Percentiles rank a stretch among this genome's conserved stretches.
Evolutionary conservation across 2,888 invertebrate genomes (phyloP).

Genomic region (Acanthosoma haemorrhoidale): DNA sequence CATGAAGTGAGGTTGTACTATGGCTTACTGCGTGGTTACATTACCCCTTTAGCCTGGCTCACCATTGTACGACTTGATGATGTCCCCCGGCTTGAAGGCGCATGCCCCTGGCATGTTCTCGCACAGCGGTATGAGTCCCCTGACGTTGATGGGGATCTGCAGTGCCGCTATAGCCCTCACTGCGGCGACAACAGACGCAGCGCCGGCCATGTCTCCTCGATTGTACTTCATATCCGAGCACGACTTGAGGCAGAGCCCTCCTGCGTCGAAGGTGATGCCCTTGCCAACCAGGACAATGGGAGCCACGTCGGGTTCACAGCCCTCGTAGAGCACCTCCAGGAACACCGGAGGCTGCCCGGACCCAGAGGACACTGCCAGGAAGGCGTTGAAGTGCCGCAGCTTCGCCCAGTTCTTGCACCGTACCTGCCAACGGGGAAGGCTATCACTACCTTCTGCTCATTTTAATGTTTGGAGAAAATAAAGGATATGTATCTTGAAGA

Average conservation of each 20-base stretch:
- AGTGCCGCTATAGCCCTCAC: constrained; percentile 37
- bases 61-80: constrained; percentile 67
- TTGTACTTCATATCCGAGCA: constrained; percentile 59
- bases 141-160: constrained; percentile 41
- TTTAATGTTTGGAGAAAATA: background rate
- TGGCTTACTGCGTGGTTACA: no score
- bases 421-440: no score
- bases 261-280: constrained; percentile 49
- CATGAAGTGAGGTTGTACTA: no score
- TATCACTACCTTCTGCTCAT: no score
- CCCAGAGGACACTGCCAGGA: constrained; percentile 68
- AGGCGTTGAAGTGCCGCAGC: constrained; percentile 71
- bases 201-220: constrained; percentile 82
- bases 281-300: constrained; percentile 70
- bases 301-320: constrained; percentile 52
- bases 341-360: constrained; percentile 74
- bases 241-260: constrained; percentile 67
- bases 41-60: constrained; percentile 48
- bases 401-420: constrained; percentile 71
- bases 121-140: constrained; percentile 69
- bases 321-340: constrained; percentile 69
- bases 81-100: constrained; percentile 73
- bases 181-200: constrained; percentile 38
- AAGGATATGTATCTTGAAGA: background rate
- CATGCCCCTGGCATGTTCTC: constrained; percentile 75